phyloP scores from a whole-genome alignment of 2,888 invertebrate species.

The Saturnia pavonia region DNA sequence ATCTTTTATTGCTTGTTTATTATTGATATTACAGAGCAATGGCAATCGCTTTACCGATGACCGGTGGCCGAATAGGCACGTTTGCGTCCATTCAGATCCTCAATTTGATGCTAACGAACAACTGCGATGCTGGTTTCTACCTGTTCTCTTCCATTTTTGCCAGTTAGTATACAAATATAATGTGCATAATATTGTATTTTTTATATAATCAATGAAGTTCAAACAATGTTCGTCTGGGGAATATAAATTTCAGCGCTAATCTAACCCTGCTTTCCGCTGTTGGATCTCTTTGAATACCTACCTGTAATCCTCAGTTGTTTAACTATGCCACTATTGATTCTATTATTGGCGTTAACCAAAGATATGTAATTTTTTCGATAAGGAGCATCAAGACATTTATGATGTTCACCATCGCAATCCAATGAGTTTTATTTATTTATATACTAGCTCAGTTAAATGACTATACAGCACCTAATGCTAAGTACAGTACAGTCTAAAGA shows the following conservation, averaged over 20 bases:
- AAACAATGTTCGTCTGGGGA: background rate
- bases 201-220: background rate
- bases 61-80: constrained; percentile 80
- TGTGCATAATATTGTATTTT: background rate
- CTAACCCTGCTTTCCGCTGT: background rate
- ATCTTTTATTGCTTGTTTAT: background rate
- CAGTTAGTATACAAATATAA: constrained; percentile 50
- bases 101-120: constrained; percentile 79
- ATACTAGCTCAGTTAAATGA: no score
- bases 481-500: no score
- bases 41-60: constrained; percentile 81
- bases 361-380: no score
- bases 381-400: no score
- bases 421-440: no score
- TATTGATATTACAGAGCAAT: constrained; percentile 69
- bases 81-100: constrained; percentile 82
- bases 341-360: no score
- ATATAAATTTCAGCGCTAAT: background rate
- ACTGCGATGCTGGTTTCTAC: constrained; percentile 83
- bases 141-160: constrained; percentile 72
- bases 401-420: no score
- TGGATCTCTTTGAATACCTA: background rate
- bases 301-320: no score
- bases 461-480: no score
- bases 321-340: no score